These are phyloP conservation scores for Sebastes umbrosus DNA, from an alignment of 2,797 vertebrate species.

Conservation along the genomic window DNA sequence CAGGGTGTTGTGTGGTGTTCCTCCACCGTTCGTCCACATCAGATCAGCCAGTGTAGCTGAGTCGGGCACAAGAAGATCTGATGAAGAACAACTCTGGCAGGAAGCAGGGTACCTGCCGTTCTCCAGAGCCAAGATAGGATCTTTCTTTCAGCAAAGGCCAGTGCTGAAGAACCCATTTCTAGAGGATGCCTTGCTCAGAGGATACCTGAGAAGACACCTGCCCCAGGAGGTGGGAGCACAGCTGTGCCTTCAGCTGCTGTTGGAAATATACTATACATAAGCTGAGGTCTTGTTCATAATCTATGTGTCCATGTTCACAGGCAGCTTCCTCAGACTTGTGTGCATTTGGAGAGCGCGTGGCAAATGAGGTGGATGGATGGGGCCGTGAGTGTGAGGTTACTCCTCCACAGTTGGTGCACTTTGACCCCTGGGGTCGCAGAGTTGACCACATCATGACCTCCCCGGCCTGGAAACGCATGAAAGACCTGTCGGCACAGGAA, in stretches of 20 bases:
- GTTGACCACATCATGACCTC: slow-evolving; percentile 84
- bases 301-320: slow-evolving; percentile 29
- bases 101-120: slow-evolving; percentile 37
- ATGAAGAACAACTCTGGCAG: slow-evolving; percentile 52
- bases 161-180: slow-evolving; percentile 80
- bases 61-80: slow-evolving; percentile 17
- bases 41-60: slow-evolving; percentile 46
- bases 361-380: slow-evolving; percentile 74
- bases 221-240: slow-evolving; percentile 64
- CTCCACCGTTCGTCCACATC: slow-evolving; percentile 20
- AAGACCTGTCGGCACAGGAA: slow-evolving; percentile 82
- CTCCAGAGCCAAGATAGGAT: slow-evolving; percentile 68
- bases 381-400: slow-evolving; percentile 83
- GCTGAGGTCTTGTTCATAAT: not conserved
- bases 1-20: not conserved
- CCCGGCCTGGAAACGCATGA: slow-evolving; percentile 84
- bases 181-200: slow-evolving; percentile 83
- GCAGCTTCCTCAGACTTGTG: slow-evolving; percentile 75
- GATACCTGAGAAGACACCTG: slow-evolving; percentile 82
- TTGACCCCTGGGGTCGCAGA: slow-evolving; percentile 81
- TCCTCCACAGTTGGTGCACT: slow-evolving; percentile 79
- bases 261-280: not conserved
- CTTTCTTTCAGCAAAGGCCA: slow-evolving; percentile 83
- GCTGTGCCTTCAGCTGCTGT: not conserved
- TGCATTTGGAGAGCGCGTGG: slow-evolving; percentile 81